These are phyloP conservation scores for Ecliptopera silaceata DNA, from an alignment of 2,888 invertebrate species.

Conservation along the genomic window DNA sequence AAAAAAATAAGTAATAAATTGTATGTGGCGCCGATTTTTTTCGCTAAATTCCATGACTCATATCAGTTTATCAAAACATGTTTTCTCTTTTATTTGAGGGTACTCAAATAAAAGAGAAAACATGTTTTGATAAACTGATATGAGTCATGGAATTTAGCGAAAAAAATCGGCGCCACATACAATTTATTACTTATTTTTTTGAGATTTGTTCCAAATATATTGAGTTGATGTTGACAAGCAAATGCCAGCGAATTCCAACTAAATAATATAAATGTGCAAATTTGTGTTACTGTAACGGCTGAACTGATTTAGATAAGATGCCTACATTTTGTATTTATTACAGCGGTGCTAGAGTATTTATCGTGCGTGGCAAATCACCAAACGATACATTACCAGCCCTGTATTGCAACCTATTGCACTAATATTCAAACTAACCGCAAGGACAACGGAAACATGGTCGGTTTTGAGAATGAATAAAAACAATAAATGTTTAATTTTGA, in stretches of 20 bases:
- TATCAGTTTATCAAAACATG: conserved; percentile 1
- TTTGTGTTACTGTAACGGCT: background rate
- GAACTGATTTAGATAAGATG: background rate
- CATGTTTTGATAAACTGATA: conserved; percentile 2
- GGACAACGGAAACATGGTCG: conserved; percentile 6
- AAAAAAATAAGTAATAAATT: conserved; percentile 13
- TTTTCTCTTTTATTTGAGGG: conserved; percentile 2
- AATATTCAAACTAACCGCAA: background rate
- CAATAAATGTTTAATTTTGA: conserved; percentile 20
- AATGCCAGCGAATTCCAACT: background rate
- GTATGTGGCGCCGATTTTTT: conserved; percentile 4
- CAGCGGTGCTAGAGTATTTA: background rate
- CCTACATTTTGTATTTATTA: background rate
- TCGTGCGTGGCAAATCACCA: too few relatives aligned
- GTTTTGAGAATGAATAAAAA: conserved; percentile 13
- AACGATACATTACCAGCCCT: background rate
- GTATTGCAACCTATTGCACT: background rate
- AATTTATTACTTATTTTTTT: conserved; percentile 14
- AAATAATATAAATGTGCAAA: background rate
- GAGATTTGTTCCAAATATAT: conserved; percentile 5
- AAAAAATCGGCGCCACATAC: conserved; percentile 4
- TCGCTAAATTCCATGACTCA: background rate
- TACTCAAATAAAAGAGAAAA: conserved; percentile 3
- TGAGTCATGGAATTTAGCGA: background rate
- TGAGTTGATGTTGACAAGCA: conserved; percentile 5